These are phyloP conservation scores for Macrophya alboannulata DNA, from an alignment of 2,888 invertebrate genomes.

Conservation along the genomic window DNA sequence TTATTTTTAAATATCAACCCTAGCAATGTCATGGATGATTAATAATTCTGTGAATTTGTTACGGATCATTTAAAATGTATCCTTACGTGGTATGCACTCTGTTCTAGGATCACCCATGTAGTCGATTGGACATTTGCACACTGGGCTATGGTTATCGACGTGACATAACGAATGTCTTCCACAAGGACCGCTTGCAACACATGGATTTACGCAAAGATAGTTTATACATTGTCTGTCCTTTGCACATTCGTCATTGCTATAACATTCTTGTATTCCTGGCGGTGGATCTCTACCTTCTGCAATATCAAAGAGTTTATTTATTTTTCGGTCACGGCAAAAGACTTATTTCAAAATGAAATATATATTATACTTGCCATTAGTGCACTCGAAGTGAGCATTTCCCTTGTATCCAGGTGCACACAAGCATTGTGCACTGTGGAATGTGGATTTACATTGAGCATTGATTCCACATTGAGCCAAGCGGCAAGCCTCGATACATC, in stretches of 20 bases:
- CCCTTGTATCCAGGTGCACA: constrained; percentile 91
- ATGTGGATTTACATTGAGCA: constrained; percentile 89
- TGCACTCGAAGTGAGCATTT: constrained; percentile 90
- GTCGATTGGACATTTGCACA: constrained; percentile 91
- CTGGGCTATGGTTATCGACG: constrained; percentile 87
- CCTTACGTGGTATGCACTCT: constrained; percentile 92
- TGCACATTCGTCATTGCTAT: constrained; percentile 89
- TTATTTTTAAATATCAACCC: neutral
- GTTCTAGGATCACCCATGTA: constrained; percentile 88
- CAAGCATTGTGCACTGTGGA: constrained; percentile 89
- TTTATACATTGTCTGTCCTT: constrained; percentile 89
- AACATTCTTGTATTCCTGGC: constrained; percentile 84
- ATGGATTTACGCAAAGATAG: constrained; percentile 90
- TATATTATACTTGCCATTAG: constrained; percentile 80
- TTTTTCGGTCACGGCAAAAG: neutral
- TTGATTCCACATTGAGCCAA: constrained; percentile 91
- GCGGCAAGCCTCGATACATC: constrained; percentile 90
- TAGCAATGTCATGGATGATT: neutral
- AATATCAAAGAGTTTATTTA: constrained; percentile 27
- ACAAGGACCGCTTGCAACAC: constrained; percentile 86
- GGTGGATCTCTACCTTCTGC: constrained; percentile 72
- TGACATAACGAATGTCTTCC: constrained; percentile 92
- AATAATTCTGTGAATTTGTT: neutral
- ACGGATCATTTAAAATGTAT: constrained; percentile 34
- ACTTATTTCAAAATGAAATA: neutral